Evolutionary conservation across 2,888 invertebrate species (phyloP), one percentile per base, ranked within the genome.

Genomic region (Lordiphosa andalusiaca): DNA sequence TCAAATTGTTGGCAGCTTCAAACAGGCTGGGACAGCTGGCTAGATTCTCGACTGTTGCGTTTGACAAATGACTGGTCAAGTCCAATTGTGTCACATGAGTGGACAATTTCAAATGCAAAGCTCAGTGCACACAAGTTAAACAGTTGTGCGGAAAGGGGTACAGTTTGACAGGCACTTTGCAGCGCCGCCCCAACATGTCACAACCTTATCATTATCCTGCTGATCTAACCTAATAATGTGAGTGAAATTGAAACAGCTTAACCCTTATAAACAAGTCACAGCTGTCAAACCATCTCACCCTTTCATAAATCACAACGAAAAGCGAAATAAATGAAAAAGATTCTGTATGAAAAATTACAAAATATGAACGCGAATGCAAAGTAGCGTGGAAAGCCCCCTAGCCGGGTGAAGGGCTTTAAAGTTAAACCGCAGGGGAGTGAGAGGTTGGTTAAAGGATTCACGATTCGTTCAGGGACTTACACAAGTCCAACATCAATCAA

Each of bases 401-500:
- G 52, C 35, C 39, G 19, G 23, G 30, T 38, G 23, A 10, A 6
- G 42, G 70, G 42, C 57, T 56, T 50, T 53, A 56, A 65, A 87
- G 86, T 85, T 77, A 87, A 87, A 85, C 87, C 87, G 72, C 87
- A 80, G 63, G 60, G 73, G 51, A 50, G 56, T 65, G 59, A 48
- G 48, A 40, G 7, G 54, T 52, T 48, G 67, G 71, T 62, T 64
- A 67, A 49, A 40, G 60, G 69, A 69, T 69, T 65, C 51, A 48
- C 53, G 48, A 47, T 64, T 69, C 73, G 71, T 69, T 73, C 63
- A 55, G 62, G 59, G 81, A 81, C 84, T 77, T 77, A 84, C 77
- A 77, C 73, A 71, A 74, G 70, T 72, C 84, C 77, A 81, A 87
- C 87, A 86, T 87, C 88, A 87, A 87, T 87, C 86, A 87, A 78